Evolutionary conservation across 2,797 vertebrate genomes (phyloP), one percentile per base, ranked within the genome.

Genomic region (Naso thynnoides): DNA sequence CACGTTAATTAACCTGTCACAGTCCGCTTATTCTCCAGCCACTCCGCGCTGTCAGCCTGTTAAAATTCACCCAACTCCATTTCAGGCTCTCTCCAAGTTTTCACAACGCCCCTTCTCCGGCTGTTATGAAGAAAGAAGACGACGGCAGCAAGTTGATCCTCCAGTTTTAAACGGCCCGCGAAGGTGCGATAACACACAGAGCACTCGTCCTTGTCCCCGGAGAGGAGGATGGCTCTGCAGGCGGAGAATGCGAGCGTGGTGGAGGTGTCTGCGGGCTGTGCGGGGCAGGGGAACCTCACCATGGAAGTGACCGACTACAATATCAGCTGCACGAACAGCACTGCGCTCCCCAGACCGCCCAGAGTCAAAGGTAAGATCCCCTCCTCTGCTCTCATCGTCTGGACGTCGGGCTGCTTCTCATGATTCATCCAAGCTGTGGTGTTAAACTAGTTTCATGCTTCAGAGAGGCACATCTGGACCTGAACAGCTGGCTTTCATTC

Each of bases 251-350:
- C 7, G 45, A 91, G 85, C 5, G 70, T 4, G 52, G 8, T 4
- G 78, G 78, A 73, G 59, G 57, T 16, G 52, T 33, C 71, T 3
- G 68, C 45, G n/a, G 75, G 55, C 45, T 88, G 80, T 0, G 50
- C 3, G 69, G 70, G 80, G 72, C 75, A 6, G 76, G 70, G 88
- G 8, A 89, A 92, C 84, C 78, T 83, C 79, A 92, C 81, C 86
- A 1, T 75, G 78, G 81, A 78, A 44, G 61, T 83, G 14, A 42
- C 11, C 26, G 86, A 82, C 45, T 55, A 69, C 0, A 91, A 88
- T 8, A 18, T 19, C 27, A 89, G 82, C 83, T 81, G 78, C 76
- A 45, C 6, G 0, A 89, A 88, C 82, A 6, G 39, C 62, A 83
- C 87, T 18, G 55, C 60, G 4, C 16, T 52, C 24, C 55, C 41